Conservation (phyloP, 2,888 invertebrate species). For the Calliphora vomitoria region DNA sequence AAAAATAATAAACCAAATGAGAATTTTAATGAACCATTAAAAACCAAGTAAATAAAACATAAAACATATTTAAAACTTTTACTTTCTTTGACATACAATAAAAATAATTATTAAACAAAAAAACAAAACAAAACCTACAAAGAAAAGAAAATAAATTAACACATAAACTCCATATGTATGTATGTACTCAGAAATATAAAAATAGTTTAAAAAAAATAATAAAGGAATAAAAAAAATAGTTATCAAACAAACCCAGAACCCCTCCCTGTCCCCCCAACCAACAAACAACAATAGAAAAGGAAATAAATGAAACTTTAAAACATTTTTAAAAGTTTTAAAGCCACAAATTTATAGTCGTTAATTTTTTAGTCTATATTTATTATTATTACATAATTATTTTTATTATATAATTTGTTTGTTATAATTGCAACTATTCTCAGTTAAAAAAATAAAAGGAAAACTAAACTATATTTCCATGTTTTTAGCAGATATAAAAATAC, state of each 20-base stretch:
- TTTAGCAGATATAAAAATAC: slow-evolving; percentile 6
- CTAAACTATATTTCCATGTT: slow-evolving; percentile 42
- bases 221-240: slow-evolving; percentile 16
- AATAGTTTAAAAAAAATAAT: background rate
- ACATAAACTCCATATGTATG: slow-evolving; percentile 71
- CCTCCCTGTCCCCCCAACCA: background rate
- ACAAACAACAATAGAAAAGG: slow-evolving; percentile 54
- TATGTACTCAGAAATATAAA: slow-evolving; percentile 75
- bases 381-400: slow-evolving; percentile 50
- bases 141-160: slow-evolving; percentile 35
- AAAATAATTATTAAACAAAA: slow-evolving; percentile 41
- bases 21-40: slow-evolving; percentile 55
- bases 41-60: slow-evolving; percentile 78
- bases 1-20: slow-evolving; percentile 65
- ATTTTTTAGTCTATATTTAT: slow-evolving; percentile 66
- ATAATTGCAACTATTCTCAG: slow-evolving; percentile 69
- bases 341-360: slow-evolving; percentile 52
- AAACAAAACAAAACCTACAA: slow-evolving; percentile 45
- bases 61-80: slow-evolving; percentile 61
- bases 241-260: slow-evolving; percentile 1
- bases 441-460: slow-evolving; percentile 46
- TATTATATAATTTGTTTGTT: slow-evolving; percentile 59
- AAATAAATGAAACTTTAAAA: slow-evolving; percentile 29
- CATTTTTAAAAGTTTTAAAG: slow-evolving; percentile 34
- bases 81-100: slow-evolving; percentile 58